Evolutionary conservation across 2,888 invertebrate species (phyloP).

Genomic region (Mesorhabditis sp.): DNA sequence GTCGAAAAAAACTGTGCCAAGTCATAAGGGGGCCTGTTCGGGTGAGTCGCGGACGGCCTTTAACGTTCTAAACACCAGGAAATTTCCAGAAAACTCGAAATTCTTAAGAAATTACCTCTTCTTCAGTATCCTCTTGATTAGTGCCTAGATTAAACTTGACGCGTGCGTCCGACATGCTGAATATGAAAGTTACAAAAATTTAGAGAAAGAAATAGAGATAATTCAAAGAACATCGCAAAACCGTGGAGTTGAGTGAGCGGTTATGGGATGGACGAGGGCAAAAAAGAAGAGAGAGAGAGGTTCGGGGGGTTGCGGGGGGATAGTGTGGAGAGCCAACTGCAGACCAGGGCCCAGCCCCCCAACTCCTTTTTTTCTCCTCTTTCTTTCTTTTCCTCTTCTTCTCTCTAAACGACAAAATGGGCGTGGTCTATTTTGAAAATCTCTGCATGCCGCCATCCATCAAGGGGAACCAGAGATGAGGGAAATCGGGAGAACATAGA

Average conservation of each 20-base stretch:
- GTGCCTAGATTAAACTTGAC: conserved; percentile 35
- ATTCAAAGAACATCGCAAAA: background rate
- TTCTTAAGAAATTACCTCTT: conserved; percentile 7
- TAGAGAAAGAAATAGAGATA: background rate
- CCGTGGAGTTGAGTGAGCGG: too few relatives aligned
- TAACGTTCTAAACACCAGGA: too few relatives aligned
- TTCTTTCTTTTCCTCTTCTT: too few relatives aligned
- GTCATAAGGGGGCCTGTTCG: too few relatives aligned
- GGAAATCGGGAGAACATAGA: background rate
- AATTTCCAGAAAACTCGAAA: too few relatives aligned
- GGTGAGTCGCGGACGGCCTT: too few relatives aligned
- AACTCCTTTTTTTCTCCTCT: too few relatives aligned
- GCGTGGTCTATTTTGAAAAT: background rate
- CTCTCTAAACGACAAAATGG: too few relatives aligned
- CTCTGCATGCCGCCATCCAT: background rate
- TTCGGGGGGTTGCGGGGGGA: background rate
- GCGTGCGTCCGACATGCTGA: conserved; percentile 40
- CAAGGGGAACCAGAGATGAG: background rate
- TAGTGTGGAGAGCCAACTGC: background rate
- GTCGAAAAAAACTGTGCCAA: too few relatives aligned
- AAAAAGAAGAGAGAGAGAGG: background rate
- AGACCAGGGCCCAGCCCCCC: too few relatives aligned
- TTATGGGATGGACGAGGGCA: background rate
- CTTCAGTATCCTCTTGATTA: conserved; percentile 16
- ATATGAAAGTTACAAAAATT: background rate